phyloP scores from a whole-genome alignment of 2,888 invertebrate species.

The Dendrolimus houi region DNA sequence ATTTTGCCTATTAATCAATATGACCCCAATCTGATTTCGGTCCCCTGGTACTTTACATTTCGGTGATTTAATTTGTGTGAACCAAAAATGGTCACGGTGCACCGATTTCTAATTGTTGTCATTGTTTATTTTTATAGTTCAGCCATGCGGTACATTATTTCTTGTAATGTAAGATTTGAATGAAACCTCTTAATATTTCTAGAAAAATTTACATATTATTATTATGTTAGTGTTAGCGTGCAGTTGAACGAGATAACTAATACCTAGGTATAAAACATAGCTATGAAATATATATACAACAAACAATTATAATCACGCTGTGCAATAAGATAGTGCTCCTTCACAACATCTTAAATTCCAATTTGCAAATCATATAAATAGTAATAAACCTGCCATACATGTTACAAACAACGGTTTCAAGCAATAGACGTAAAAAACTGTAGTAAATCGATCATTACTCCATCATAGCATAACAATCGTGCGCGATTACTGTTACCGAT shows the following conservation, averaged over 20 bases:
- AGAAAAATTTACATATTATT: too few species aligned
- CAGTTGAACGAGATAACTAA: too few species aligned
- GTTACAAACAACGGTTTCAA: too few species aligned
- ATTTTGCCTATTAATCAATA: conserved; percentile 64
- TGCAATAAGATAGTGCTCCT: too few species aligned
- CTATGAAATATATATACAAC: too few species aligned
- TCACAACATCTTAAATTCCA: too few species aligned
- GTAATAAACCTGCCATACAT: too few species aligned
- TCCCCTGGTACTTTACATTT: conserved; percentile 31
- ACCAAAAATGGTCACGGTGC: conserved; percentile 43
- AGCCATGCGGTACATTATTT: conserved; percentile 14
- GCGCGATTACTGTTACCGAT: conserved; percentile 19
- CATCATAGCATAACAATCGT: conserved; percentile 18
- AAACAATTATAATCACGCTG: too few species aligned
- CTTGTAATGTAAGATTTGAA: conserved; percentile 9
- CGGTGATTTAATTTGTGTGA: conserved; percentile 66
- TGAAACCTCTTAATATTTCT: not conserved
- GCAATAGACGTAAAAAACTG: not conserved
- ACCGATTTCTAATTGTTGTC: conserved; percentile 29
- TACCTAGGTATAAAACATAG: too few species aligned
- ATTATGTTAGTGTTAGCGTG: too few species aligned
- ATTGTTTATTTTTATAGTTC: conserved; percentile 32
- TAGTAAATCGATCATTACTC: not conserved
- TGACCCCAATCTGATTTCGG: conserved; percentile 33
- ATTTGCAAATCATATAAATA: too few species aligned